These are phyloP conservation scores for Edolisoma coerulescens DNA, from an alignment of 2,113 vertebrate species.

Conservation along the genomic window DNA sequence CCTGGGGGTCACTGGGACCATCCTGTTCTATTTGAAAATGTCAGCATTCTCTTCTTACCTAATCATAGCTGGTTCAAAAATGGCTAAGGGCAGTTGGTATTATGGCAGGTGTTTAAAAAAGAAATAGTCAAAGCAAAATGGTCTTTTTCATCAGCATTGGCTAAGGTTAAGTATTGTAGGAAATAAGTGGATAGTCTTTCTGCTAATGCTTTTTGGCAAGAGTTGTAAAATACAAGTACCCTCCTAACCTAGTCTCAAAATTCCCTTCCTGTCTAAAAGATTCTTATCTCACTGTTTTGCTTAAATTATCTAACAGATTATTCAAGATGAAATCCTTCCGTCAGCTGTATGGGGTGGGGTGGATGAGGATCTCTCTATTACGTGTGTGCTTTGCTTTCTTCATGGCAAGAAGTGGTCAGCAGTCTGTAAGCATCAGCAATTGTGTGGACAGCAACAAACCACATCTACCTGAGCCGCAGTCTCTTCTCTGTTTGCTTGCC, in stretches of 20 bases:
- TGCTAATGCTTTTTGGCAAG: background rate
- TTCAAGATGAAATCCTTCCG: background rate
- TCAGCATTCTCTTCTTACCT: slow-evolving; percentile 60
- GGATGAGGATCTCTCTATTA: background rate
- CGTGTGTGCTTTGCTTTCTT: background rate
- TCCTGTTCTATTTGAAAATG: slow-evolving; percentile 59
- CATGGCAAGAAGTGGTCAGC: background rate
- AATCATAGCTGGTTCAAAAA: slow-evolving; percentile 32
- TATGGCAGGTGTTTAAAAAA: background rate
- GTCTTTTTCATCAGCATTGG: background rate
- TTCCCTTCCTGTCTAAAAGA: background rate
- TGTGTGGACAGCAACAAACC: background rate
- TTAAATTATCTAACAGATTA: background rate
- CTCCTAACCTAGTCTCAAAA: background rate
- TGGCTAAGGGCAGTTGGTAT: background rate
- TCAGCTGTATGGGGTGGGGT: background rate
- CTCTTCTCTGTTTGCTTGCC: background rate
- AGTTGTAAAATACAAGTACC: background rate
- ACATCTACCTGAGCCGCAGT: background rate
- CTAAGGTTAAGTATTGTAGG: background rate
- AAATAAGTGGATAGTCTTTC: background rate
- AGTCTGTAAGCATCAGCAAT: background rate
- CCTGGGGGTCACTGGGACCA: background rate
- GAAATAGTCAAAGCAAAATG: background rate
- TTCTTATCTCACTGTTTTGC: background rate